phyloP scores from a whole-genome alignment of 2,888 invertebrate genomes.

The Ormia ochracea region DNA sequence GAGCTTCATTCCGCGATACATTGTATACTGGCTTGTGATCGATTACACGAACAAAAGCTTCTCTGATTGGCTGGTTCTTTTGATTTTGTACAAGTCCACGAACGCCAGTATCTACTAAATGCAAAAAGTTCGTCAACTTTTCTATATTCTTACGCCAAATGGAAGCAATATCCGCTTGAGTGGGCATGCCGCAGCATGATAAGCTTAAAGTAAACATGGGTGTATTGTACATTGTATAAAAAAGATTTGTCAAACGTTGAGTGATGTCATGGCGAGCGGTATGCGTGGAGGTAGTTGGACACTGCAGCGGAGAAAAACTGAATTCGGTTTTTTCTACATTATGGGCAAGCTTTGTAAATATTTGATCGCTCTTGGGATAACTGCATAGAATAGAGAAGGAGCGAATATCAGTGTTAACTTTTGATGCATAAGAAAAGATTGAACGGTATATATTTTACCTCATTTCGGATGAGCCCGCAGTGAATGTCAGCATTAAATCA shows the following conservation, averaged over 20 bases:
- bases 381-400: slow-evolving; percentile 46
- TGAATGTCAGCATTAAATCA: slow-evolving; percentile 84
- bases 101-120: slow-evolving; percentile 83
- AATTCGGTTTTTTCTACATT: slow-evolving; percentile 72
- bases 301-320: slow-evolving; percentile 69
- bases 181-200: slow-evolving; percentile 90
- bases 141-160: slow-evolving; percentile 84
- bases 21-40: slow-evolving; percentile 78
- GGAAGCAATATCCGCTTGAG: slow-evolving; percentile 80
- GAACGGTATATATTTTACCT: slow-evolving; percentile 77
- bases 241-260: slow-evolving; percentile 79
- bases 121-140: slow-evolving; percentile 81
- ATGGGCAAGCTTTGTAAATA: slow-evolving; percentile 72
- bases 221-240: slow-evolving; percentile 81
- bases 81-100: slow-evolving; percentile 84
- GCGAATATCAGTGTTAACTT: background rate
- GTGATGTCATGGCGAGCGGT: slow-evolving; percentile 71
- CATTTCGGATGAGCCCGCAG: slow-evolving; percentile 85
- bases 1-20: slow-evolving; percentile 83
- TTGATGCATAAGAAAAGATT: background rate
- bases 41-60: slow-evolving; percentile 84
- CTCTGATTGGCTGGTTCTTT: slow-evolving; percentile 81
- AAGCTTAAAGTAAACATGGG: slow-evolving; percentile 85
- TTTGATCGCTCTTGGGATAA: slow-evolving; percentile 70
- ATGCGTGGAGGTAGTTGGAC: slow-evolving; percentile 67